Conservation (phyloP, 1,140 invertebrate genomes). For the Lasioglossum albipes region DNA sequence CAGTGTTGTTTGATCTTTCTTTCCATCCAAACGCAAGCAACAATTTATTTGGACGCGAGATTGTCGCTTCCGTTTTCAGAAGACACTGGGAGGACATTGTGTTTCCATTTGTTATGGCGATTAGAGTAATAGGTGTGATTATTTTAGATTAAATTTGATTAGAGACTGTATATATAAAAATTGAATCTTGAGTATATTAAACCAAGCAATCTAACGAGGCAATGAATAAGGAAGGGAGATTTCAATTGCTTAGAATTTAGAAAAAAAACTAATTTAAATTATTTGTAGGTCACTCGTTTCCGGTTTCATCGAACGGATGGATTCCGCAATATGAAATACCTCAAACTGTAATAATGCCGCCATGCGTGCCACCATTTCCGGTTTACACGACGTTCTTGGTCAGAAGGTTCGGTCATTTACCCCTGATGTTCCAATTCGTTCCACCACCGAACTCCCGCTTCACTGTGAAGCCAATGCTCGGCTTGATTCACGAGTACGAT, state of each 20-base stretch:
- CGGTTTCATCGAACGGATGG: constrained; percentile 37
- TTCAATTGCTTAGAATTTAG: too few relatives aligned
- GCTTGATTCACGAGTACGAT: constrained; percentile 64
- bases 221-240: too few relatives aligned
- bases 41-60: constrained; percentile 56
- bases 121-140: constrained; percentile 63
- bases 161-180: too few relatives aligned
- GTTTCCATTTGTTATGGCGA: constrained; percentile 53
- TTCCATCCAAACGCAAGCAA: constrained; percentile 59
- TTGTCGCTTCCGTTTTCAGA: constrained; percentile 52
- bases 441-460: constrained; percentile 65
- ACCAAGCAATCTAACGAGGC: too few relatives aligned
- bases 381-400: constrained; percentile 69
- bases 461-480: constrained; percentile 69
- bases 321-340: constrained; percentile 68
- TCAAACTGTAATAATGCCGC: constrained; percentile 66
- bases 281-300: constrained; percentile 67
- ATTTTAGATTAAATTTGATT: neutral
- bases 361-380: constrained; percentile 62
- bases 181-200: too few relatives aligned
- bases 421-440: constrained; percentile 68
- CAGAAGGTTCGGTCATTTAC: constrained; percentile 62
- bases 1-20: constrained; percentile 65
- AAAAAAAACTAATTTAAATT: neutral
- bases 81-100: neutral